phyloP scores from a whole-genome alignment of 2,797 vertebrate species.

The Silurus lanzhouensis region DNA sequence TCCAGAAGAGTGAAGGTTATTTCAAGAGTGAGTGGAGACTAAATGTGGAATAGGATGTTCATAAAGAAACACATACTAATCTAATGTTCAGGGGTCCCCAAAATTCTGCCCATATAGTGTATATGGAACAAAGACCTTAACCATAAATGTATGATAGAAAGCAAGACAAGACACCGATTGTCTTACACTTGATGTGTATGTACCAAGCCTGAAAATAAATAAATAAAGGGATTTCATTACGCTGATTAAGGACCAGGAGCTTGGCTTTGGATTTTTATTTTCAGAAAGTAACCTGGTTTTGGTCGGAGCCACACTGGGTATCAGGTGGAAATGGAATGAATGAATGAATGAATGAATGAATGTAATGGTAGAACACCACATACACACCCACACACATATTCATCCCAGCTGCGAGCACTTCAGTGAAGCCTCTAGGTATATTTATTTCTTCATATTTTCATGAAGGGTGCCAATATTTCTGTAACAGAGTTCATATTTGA shows the following conservation, averaged over 20 bases:
- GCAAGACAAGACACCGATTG: neutral
- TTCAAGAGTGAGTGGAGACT: too few species aligned
- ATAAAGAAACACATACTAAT: too few species aligned
- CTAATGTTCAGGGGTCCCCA: too few species aligned
- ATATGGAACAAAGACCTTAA: neutral
- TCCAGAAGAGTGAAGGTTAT: too few species aligned
- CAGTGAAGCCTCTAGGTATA: neutral
- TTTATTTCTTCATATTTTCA: neutral
- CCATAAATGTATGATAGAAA: neutral
- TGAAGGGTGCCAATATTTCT: conserved; percentile 14
- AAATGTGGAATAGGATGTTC: too few species aligned
- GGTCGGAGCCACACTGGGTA: neutral
- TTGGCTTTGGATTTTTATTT: neutral
- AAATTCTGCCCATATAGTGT: too few species aligned
- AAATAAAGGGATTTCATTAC: neutral
- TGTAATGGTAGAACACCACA: neutral
- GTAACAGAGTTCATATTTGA: neutral
- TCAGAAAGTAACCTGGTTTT: neutral
- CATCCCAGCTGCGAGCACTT: neutral
- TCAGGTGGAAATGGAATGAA: neutral
- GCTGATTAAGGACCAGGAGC: neutral
- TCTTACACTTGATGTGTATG: neutral
- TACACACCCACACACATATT: neutral
- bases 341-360: neutral
- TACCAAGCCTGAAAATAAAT: neutral